Evolutionary conservation across 2,888 invertebrate genomes (phyloP), one percentile per base, ranked within the genome.

Genomic region (Drosophila multiciliata): DNA sequence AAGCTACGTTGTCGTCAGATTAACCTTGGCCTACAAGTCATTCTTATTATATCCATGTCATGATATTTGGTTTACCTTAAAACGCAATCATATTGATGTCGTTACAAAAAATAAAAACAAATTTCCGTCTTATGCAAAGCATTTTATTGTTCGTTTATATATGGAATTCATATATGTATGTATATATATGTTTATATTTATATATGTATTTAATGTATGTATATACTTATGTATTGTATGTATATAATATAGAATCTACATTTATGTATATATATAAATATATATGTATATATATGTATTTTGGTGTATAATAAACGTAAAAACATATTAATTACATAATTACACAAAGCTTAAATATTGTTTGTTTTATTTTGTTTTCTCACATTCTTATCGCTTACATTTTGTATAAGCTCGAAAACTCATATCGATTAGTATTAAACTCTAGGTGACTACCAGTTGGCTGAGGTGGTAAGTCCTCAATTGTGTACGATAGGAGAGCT

Each of bases 391-490:
- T 84, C 61, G 71, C 78, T 82, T 77, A 82, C 82, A 83, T 81
- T 80, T 82, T 82, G 75, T 83, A 90, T 75, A 87, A 76, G 71
- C 70, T 90, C 71, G 85, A 82, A 90, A 90, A 90, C 76, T 88
- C 90, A 78, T 82, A 91, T 83, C 83, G 75, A 78, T 87, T 91
- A 74, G 87, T 81, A 62, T 89, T 91, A 90, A 91, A 91, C 75
- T 91, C 91, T 90, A 92, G 83, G 82, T 91, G 91, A 87, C 90
- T 92, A 79, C 91, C 90, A 76, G 87, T 86, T 75, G 87, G 88
- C 80, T 91, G 90, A 82, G 86, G 88, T 75, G 89, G 90, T 73
- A 87, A 66, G 65, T 91, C 92, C 76, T 92, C 92, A 65, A 82
- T 80, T 52, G 89, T 86, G 64, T 87, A 87, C 73, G 86, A 87